Base-by-base conservation (phyloP, 1,140 invertebrate species). In the Dendroctonus valens region DNA sequence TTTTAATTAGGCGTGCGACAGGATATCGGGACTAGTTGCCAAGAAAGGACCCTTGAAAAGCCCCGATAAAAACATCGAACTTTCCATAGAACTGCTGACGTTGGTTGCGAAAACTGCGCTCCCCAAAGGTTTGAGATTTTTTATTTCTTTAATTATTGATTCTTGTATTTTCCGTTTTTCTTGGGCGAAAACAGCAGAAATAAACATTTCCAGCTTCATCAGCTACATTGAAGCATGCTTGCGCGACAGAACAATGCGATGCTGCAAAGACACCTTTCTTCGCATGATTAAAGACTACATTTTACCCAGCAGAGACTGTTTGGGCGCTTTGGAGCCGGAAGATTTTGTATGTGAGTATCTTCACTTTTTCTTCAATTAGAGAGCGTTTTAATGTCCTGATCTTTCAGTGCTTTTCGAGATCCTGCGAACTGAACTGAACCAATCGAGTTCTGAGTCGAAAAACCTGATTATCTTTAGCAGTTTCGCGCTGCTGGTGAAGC, bases 401-500 rank as follows among this genome's bases (percentile, higher is more conserved):
- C 39, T 71, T 71, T 67, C 53, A 71, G 70, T 53, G 8, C 26
- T 71, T 38, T 71, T 63, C 44, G 50, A 46, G 41, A 26, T 60
- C 49, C 38, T 71, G 44, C 63, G 60, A 60, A 41, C 40, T 8
- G 65, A 65, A 37, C 12, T 63, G 9, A 40, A 7, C 8, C 39
- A 63, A 48, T 9, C 60, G 26, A 41, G 57, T n/a, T 40, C 11
- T n/a, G 9, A 39, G 37, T 53, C 8, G 44, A 55, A 44, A 46
- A 53, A 73, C 54, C 42, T 72, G 8, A 57, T 60, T 44, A n/a
- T 67, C 7, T 67, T 59, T 15, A 68, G 68, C 57, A 70, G 74
- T 57, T 63, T 75, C 5, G 46, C 52, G 26, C 57, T 73, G 41
- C 12, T 74, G 12, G 58, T 75, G 5, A 74, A 72, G 68, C 67